phyloP scores from a whole-genome alignment of 2,113 vertebrate genomes.

The Colossoma macropomum region DNA sequence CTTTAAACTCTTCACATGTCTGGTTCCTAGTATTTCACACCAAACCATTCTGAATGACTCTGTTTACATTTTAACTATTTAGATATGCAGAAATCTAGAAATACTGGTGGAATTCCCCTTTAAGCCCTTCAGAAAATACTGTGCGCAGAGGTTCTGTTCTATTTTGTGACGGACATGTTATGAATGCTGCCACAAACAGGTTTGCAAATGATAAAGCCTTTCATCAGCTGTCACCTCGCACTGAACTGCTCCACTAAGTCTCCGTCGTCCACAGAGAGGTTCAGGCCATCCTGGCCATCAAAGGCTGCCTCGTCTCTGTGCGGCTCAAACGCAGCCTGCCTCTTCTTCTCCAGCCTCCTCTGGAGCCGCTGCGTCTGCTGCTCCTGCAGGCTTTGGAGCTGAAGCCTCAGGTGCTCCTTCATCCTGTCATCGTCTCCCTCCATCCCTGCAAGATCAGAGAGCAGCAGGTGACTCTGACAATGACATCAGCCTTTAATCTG shows the following conservation, averaged over 20 bases:
- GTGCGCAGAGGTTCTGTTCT: too few relatives aligned
- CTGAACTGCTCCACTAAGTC: conserved; percentile 45
- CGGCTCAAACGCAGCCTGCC: conserved; percentile 1
- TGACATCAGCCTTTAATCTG: background rate
- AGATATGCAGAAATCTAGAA: too few relatives aligned
- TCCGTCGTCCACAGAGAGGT: conserved; percentile 62
- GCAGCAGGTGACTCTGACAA: background rate
- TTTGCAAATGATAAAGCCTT: background rate
- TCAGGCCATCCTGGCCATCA: conserved; percentile 61
- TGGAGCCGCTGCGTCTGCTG: conserved; percentile 82
- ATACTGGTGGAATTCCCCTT: too few relatives aligned
- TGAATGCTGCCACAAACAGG: too few relatives aligned
- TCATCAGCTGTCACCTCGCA: conserved; percentile 72
- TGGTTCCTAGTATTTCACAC: too few relatives aligned
- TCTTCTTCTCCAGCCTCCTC: conserved; percentile 75
- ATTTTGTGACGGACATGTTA: too few relatives aligned
- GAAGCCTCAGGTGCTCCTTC: conserved; percentile 77
- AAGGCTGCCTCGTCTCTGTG: conserved; percentile 45
- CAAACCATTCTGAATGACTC: too few relatives aligned
- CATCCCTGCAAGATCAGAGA: conserved; percentile 63
- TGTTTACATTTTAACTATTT: too few relatives aligned
- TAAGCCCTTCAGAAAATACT: too few relatives aligned
- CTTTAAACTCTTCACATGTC: too few relatives aligned
- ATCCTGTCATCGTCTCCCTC: conserved; percentile 64
- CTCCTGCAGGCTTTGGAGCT: conserved; percentile 87